phyloP scores from a whole-genome alignment of 2,113 vertebrate genomes.

The Pollachius pollachius region DNA sequence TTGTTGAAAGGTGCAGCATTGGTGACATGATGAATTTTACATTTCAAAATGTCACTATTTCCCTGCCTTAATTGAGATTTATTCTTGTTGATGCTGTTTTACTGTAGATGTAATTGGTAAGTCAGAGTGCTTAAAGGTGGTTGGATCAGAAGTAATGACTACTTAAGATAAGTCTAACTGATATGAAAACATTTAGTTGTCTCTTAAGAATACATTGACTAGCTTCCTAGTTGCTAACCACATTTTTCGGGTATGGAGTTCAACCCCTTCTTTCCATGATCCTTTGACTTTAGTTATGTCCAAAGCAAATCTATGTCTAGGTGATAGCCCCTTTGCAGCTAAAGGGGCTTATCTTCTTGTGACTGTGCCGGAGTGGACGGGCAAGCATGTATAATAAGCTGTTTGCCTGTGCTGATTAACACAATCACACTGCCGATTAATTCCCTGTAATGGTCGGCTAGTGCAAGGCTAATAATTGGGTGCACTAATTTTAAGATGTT shows the following conservation, averaged over 20 bases:
- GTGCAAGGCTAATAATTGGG: conserved; percentile 54
- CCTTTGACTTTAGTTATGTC: not conserved
- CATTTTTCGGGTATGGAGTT: no score
- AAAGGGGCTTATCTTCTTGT: conserved; percentile 9
- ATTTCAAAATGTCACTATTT: not conserved
- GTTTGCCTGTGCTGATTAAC: conserved; percentile 58
- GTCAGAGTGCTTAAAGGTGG: no score
- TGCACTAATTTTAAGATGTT: conserved; percentile 69
- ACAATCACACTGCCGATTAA: conserved; percentile 53
- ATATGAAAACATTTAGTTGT: no score
- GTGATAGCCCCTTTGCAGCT: not conserved
- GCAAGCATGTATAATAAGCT: conserved; percentile 52
- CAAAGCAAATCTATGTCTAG: not conserved
- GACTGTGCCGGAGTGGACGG: conserved; percentile 34
- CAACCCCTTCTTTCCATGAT: not conserved
- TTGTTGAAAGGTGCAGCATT: not conserved
- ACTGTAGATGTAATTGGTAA: no score
- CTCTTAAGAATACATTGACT: no score
- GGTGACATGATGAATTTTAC: not conserved
- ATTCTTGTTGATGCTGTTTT: no score
- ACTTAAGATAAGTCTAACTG: no score
- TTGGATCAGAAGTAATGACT: no score
- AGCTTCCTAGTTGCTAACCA: not conserved
- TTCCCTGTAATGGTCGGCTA: conserved; percentile 54
- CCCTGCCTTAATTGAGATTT: not conserved